phyloP scores from a whole-genome alignment of 2,113 vertebrate genomes.

The Elaphurus davidianus region DNA sequence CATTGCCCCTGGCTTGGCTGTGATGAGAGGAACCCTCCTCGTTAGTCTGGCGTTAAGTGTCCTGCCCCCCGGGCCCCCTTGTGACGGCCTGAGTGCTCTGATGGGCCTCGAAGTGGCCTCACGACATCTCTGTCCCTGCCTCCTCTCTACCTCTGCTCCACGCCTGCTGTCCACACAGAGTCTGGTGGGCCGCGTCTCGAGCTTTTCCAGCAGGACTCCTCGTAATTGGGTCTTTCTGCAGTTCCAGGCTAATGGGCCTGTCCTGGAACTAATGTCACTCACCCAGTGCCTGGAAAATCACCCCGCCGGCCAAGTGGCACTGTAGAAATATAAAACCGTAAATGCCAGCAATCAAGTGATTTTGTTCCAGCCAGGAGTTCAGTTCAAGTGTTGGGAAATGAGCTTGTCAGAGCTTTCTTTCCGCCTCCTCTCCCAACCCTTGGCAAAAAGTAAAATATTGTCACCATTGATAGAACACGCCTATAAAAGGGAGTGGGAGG shows the following conservation, averaged over 20 bases:
- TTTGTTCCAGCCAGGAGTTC: neutral
- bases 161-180: neutral
- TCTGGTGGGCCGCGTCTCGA: neutral
- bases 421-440: neutral
- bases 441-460: neutral
- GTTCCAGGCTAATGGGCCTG: neutral
- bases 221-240: neutral
- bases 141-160: neutral
- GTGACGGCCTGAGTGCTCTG: neutral
- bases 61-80: neutral
- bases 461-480: neutral
- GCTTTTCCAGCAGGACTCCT: neutral
- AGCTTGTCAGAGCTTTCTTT: neutral
- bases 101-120: neutral
- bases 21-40: fast-evolving
- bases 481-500: neutral
- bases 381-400: neutral
- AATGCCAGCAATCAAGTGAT: neutral
- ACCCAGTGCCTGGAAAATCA: neutral
- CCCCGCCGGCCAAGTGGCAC: neutral
- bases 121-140: fast-evolving
- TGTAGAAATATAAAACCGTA: neutral
- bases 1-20: neutral
- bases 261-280: neutral
- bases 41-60: neutral